Base-by-base conservation (phyloP, 2,888 invertebrate species). In the Drosophila tripunctata region DNA sequence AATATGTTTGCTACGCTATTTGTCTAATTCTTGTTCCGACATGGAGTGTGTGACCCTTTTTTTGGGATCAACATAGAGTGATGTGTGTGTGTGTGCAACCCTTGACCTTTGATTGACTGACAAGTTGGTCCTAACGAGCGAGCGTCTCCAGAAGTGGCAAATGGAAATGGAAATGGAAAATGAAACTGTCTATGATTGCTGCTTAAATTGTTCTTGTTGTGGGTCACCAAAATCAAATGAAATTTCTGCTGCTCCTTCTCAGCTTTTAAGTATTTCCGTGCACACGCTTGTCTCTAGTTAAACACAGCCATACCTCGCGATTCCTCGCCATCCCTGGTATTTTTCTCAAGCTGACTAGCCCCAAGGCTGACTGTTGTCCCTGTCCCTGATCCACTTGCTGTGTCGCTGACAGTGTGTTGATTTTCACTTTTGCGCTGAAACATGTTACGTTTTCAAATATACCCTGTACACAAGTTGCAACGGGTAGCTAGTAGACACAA, bases 61-160 rank as follows among this genome's bases (percentile, higher is more conserved):
- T 50, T 21, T 27, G 22, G 56, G 40, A 14, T 36, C 41, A 14
- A 31, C 30, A 15, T 27, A 27, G 27, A 3, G 27, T 27, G 24
- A 22, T 5, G 27, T 8, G 21, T 21, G 21, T 44, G 52, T 19
- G 31, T 38, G 8, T 22, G 38, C 35, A 66, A 75, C 76, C 75
- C 83, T 80, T 83, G 79, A 85, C 86, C 83, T 73, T 78, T 85
- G 86, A 85, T 85, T 85, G 83, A 85, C 83, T 83, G 81, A 76
- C 84, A 84, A 84, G 74, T 81, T 81, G 81, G 55, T 76, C 75
- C 63, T 75, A 80, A 81, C 79, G 74, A 80, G 63, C 68, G 31
- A 41, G 50, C 66, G 27, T 6, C 22, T 7, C n/a, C 14, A 35
- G 8, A 22, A 35, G 6, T n/a, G 30, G 17, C 14, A 43, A 17